Conservation (phyloP, 2,888 invertebrate genomes). For the Leptarthrus brevirostris region DNA sequence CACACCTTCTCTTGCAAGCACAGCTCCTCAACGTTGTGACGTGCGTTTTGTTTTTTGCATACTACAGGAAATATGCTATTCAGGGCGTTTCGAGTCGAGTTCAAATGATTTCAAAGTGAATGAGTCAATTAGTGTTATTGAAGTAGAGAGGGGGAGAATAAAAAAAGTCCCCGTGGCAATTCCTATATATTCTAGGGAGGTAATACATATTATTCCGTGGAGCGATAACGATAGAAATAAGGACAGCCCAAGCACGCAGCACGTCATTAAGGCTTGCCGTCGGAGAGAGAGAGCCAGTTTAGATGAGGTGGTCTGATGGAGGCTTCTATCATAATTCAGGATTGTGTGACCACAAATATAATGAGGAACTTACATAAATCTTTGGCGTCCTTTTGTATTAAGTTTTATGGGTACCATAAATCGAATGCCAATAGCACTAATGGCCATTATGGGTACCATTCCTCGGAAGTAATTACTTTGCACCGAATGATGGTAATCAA, state of each 20-base stretch:
- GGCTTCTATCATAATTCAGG: too few species aligned
- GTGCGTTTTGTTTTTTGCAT: constrained; percentile 18
- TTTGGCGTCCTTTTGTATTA: neutral
- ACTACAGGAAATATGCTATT: constrained; percentile 15
- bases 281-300: neutral
- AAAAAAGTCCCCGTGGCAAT: neutral
- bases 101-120: constrained; percentile 27
- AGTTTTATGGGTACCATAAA: neutral
- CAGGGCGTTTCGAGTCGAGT: neutral
- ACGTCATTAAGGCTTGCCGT: neutral
- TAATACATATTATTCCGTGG: neutral
- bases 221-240: too few species aligned
- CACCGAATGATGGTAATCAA: too few species aligned
- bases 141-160: neutral
- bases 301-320: neutral
- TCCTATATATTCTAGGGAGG: neutral
- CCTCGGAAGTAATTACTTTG: neutral
- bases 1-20: too few species aligned
- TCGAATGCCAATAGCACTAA: neutral
- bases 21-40: too few species aligned
- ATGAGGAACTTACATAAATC: neutral
- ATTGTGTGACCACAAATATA: neutral
- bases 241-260: neutral
- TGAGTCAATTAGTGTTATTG: constrained; percentile 31
- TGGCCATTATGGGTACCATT: neutral